These are phyloP conservation scores for Eubasilissa regina DNA, from an alignment of 1,140 invertebrate genomes.

Conservation along the genomic window DNA sequence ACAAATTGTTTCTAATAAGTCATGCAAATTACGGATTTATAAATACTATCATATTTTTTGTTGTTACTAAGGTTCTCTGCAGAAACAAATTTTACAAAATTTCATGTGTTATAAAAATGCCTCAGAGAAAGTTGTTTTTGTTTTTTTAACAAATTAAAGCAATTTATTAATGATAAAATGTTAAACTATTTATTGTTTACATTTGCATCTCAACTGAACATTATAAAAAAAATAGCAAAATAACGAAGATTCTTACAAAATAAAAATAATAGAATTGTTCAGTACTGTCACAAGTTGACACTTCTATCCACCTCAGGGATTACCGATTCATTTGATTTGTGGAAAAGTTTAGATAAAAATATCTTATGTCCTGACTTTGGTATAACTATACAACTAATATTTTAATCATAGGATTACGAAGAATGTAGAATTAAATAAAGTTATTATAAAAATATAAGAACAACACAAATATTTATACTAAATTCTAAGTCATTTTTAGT, in stretches of 20 bases:
- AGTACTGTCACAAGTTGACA: not conserved
- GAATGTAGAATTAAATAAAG: slow-evolving; percentile 5
- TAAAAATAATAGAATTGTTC: not conserved
- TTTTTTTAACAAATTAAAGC: no score
- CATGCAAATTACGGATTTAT: no score
- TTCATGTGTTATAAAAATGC: no score
- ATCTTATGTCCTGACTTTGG: slow-evolving; percentile 13
- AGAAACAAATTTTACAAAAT: no score
- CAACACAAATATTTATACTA: not conserved
- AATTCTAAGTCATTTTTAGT: not conserved
- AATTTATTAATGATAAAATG: no score
- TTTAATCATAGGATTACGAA: slow-evolving; percentile 11
- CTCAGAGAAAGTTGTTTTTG: no score
- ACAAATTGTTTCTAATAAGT: no score
- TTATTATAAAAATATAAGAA: slow-evolving; percentile 21
- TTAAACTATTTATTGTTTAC: not conserved
- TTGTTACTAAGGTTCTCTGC: no score
- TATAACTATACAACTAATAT: not conserved
- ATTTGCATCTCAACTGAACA: not conserved
- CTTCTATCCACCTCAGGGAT: not conserved
- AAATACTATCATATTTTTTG: no score
- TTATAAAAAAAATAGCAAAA: not conserved
- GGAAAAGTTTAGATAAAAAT: slow-evolving; percentile 1
- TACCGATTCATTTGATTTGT: not conserved
- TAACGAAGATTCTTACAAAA: not conserved